phyloP scores from a whole-genome alignment of 2,888 invertebrate genomes.

The Napeogenes sylphis region DNA sequence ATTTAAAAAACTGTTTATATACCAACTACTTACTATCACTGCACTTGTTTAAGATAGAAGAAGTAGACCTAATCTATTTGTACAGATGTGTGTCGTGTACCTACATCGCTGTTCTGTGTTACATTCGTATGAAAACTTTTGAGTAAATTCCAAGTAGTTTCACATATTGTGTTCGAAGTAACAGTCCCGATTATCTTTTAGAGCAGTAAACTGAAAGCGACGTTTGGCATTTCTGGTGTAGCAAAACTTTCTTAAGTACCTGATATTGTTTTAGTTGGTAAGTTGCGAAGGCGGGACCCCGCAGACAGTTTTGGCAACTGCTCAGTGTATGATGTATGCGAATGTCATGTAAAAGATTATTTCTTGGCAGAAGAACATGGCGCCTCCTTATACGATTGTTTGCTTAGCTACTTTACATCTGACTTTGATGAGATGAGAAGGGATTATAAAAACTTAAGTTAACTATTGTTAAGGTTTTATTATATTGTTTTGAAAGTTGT shows the following conservation, averaged over 20 bases:
- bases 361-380: conserved; percentile 68
- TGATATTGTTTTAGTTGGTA: conserved; percentile 69
- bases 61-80: neutral
- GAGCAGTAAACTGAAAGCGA: conserved; percentile 19
- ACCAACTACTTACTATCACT: neutral
- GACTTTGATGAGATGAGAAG: conserved; percentile 31
- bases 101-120: neutral
- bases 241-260: conserved; percentile 58
- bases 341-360: conserved; percentile 74
- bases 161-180: conserved; percentile 7
- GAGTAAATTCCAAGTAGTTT: conserved; percentile 5
- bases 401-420: conserved; percentile 57
- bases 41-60: neutral
- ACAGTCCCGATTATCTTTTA: conserved; percentile 17
- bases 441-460: neutral
- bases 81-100: neutral
- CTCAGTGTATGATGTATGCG: conserved; percentile 68
- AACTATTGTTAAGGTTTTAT: neutral
- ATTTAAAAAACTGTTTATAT: neutral
- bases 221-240: conserved; percentile 32
- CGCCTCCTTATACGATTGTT: conserved; percentile 58
- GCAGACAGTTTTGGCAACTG: conserved; percentile 70
- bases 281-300: conserved; percentile 51
- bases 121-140: conserved; percentile 5
- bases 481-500: neutral